Conservation (phyloP, 92 coral and sea anemone genomes). For the Zoanthus sansibaricus region DNA sequence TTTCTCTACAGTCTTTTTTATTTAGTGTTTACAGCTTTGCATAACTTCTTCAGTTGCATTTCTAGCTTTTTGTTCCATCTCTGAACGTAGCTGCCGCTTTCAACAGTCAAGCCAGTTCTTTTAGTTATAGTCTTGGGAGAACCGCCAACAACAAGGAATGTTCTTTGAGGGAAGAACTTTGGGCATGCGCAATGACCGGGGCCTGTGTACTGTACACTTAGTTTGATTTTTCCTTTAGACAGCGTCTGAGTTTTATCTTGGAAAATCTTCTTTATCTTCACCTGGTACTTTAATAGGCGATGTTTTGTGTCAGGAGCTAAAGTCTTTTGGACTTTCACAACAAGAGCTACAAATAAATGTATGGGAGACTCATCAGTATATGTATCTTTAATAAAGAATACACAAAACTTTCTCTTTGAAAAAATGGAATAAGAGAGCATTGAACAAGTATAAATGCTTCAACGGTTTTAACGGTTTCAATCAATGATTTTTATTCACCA, state of each 20-base stretch:
- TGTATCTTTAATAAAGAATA: background rate
- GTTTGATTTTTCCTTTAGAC: conserved; percentile 35
- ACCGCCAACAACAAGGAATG: conserved; percentile 65
- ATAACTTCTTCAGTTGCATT: background rate
- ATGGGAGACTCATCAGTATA: background rate
- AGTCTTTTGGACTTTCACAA: conserved; percentile 33
- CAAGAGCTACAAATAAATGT: background rate
- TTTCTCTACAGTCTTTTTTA: too few species aligned
- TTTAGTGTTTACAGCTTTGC: background rate
- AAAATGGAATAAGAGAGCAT: background rate
- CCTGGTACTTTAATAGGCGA: conserved; percentile 53
- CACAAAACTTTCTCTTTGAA: background rate
- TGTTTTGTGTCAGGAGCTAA: conserved; percentile 51
- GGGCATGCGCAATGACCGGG: conserved; percentile 68
- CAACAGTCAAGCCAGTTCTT: conserved; percentile 1
- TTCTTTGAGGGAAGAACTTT: conserved; percentile 52
- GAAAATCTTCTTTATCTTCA: conserved; percentile 50
- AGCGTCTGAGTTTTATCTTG: conserved; percentile 52
- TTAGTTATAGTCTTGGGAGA: background rate
- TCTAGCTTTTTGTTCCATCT: background rate
- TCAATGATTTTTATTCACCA: too few species aligned
- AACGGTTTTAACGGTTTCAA: too few species aligned
- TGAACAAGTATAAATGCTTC: too few species aligned
- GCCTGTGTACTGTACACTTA: conserved; percentile 63
- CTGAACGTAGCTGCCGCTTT: conserved; percentile 10